Percentiles rank a stretch among this genome's conserved stretches.
Evolutionary conservation across 2,113 vertebrate genomes (phyloP).

Genomic region (Aegypius monachus): DNA sequence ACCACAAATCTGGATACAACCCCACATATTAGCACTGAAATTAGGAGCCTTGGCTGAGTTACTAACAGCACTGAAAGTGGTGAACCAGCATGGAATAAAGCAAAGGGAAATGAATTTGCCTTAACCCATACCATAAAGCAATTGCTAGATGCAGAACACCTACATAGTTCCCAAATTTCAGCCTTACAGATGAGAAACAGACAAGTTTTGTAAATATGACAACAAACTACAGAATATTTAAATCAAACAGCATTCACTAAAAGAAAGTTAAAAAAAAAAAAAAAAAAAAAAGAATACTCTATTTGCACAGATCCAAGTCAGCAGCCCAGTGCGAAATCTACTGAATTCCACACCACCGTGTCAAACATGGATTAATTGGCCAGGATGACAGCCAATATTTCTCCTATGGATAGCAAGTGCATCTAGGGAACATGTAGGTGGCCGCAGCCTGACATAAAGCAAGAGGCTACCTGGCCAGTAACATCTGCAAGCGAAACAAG

Average conservation of each 20-base stretch:
- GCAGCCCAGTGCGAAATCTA: neutral
- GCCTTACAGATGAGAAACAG: neutral
- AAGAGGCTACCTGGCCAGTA: neutral
- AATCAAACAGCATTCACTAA: neutral
- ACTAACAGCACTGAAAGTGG: neutral
- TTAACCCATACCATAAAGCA: neutral
- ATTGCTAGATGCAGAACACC: neutral
- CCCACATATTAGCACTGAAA: neutral
- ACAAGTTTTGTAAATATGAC: neutral
- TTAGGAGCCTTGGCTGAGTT: neutral
- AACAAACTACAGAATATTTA: neutral
- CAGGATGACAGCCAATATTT: neutral
- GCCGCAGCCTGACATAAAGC: neutral
- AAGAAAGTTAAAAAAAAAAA: neutral
- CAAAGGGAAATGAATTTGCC: neutral
- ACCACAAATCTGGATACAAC: neutral
- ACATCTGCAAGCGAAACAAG: neutral
- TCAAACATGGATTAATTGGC: accelerated
- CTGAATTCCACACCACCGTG: neutral
- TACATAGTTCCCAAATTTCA: constrained; percentile 2
- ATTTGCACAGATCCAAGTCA: neutral
- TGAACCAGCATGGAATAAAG: neutral
- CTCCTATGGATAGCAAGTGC: neutral
- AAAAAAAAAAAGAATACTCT: neutral
- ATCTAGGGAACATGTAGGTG: too few species aligned